Evolutionary conservation across 2,113 vertebrate genomes (phyloP).

Genomic region (Coracopsis vasa): DNA sequence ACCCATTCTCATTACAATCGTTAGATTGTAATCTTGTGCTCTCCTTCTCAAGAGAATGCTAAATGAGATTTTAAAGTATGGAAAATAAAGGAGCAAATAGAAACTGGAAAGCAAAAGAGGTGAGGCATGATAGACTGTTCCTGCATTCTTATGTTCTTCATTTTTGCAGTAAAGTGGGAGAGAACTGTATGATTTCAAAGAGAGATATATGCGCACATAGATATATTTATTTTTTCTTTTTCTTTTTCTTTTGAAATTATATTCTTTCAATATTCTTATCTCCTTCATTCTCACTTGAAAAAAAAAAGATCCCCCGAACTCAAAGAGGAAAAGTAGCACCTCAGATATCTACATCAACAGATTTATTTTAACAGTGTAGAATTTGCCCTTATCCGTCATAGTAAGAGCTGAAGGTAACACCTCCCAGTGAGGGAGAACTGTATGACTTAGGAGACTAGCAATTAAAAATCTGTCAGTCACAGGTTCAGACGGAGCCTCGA

Average conservation of each 20-base stretch:
- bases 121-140: conserved; percentile 71
- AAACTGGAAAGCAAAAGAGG: conserved; percentile 76
- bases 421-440: background rate
- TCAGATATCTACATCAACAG: background rate
- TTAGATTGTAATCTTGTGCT: conserved; percentile 82
- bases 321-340: background rate
- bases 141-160: conserved; percentile 45
- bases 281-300: background rate
- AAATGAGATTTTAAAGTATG: conserved; percentile 83
- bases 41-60: conserved; percentile 78
- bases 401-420: conserved; percentile 37
- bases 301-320: background rate
- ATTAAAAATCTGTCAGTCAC: conserved; percentile 65
- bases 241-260: background rate
- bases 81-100: conserved; percentile 78
- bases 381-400: conserved; percentile 24
- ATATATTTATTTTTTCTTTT: background rate
- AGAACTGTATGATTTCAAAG: conserved; percentile 8
- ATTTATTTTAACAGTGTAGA: background rate
- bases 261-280: background rate
- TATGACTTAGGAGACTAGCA: conserved; percentile 39
- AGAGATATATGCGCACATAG: background rate
- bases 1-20: conserved; percentile 81
- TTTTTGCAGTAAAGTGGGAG: conserved; percentile 44
- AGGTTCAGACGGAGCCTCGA: conserved; percentile 18